phyloP scores from a whole-genome alignment of 2,888 invertebrate genomes.

The Drosophila flavopinicola region DNA sequence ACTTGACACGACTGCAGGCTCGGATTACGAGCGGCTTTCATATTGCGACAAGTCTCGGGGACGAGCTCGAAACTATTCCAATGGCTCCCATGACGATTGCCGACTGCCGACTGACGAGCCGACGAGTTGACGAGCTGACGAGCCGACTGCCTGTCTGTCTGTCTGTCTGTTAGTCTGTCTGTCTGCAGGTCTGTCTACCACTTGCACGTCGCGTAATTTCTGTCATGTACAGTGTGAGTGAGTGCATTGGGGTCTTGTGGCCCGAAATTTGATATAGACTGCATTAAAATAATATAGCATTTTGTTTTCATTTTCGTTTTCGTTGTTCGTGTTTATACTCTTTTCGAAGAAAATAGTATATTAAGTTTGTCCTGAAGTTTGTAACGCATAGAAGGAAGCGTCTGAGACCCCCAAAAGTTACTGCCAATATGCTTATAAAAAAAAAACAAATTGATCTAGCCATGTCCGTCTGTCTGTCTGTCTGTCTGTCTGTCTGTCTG shows the following conservation, averaged over 20 bases:
- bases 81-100: constrained; percentile 57
- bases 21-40: constrained; percentile 63
- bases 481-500: too few relatives aligned
- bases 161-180: too few relatives aligned
- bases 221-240: constrained; percentile 38
- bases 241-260: constrained; percentile 37
- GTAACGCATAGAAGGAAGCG: too few relatives aligned
- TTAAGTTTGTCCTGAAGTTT: too few relatives aligned
- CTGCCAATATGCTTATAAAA: too few relatives aligned
- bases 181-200: too few relatives aligned
- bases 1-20: constrained; percentile 74
- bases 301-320: constrained; percentile 57
- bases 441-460: too few relatives aligned
- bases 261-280: constrained; percentile 73
- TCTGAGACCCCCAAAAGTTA: too few relatives aligned
- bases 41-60: constrained; percentile 43
- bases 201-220: constrained; percentile 44
- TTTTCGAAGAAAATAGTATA: too few relatives aligned
- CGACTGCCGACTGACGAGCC: constrained; percentile 15
- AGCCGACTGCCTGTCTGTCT: constrained; percentile 16
- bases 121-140: constrained; percentile 47
- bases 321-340: constrained; percentile 24
- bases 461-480: too few relatives aligned
- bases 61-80: constrained; percentile 45
- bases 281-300: constrained; percentile 71